A percentile compares a stretch with the other conserved stretches of the same genome.
Evolutionary conservation across 2,113 vertebrate species (phyloP).

Genomic region (Rhadina sibilatrix): DNA sequence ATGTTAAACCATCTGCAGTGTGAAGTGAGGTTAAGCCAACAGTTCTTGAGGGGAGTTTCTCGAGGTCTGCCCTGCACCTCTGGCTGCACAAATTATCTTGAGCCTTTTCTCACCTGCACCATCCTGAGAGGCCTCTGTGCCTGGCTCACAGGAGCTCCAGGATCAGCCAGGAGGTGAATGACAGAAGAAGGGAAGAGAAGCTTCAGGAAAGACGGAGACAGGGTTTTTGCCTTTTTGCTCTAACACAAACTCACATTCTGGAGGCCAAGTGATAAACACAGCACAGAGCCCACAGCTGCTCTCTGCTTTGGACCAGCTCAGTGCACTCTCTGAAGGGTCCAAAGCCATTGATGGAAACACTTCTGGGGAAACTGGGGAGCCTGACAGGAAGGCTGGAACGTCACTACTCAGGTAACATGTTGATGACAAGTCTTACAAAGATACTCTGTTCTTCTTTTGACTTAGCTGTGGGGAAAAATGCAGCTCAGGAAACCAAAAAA

Average conservation of each 20-base stretch:
- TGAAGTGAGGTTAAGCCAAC: neutral
- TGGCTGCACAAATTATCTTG: fast-evolving
- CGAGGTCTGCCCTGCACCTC: neutral
- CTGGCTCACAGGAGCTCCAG: neutral
- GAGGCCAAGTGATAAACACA: neutral
- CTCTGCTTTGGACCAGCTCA: neutral
- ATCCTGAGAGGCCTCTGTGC: neutral
- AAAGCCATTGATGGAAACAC: neutral
- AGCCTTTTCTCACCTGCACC: neutral
- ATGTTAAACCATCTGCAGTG: neutral
- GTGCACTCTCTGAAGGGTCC: neutral
- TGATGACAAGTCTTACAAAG: neutral
- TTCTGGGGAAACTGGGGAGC: neutral
- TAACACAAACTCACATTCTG: neutral
- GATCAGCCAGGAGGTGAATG: neutral
- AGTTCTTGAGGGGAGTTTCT: neutral
- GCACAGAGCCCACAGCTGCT: neutral
- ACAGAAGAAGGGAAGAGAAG: neutral
- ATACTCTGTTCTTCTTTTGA: neutral
- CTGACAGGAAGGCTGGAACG: neutral
- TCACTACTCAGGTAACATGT: neutral
- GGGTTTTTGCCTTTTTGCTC: neutral
- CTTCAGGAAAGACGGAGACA: neutral
- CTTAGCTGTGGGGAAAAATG: neutral
- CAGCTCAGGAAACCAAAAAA: neutral